phyloP scores from a whole-genome alignment of 2,888 invertebrate species.

The Anoplius nigerrimus region DNA sequence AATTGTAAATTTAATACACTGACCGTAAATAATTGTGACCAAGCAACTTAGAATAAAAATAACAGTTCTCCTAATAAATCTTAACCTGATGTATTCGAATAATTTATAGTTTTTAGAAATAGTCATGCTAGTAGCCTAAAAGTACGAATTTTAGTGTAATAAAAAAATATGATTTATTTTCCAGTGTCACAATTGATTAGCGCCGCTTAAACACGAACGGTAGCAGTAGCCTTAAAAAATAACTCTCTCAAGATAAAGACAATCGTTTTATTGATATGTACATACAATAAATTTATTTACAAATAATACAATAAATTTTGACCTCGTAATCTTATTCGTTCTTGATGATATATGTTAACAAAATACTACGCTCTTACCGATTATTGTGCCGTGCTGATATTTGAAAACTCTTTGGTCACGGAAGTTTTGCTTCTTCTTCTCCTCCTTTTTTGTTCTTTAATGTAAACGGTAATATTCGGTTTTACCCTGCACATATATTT shows the following conservation, averaged over 20 bases:
- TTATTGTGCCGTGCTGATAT: conserved; percentile 66
- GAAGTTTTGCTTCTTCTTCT: conserved; percentile 37
- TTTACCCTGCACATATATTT: conserved; percentile 63
- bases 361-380: conserved; percentile 67
- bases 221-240: neutral
- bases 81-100: too few relatives aligned
- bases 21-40: too few relatives aligned
- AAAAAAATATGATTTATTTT: too few relatives aligned
- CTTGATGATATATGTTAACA: conserved; percentile 62
- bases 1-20: too few relatives aligned
- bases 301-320: conserved; percentile 64
- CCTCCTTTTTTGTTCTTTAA: conserved; percentile 32
- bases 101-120: too few relatives aligned
- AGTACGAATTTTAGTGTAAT: too few relatives aligned
- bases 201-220: too few relatives aligned
- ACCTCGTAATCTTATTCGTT: conserved; percentile 54
- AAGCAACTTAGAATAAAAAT: too few relatives aligned
- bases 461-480: conserved; percentile 57
- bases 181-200: too few relatives aligned
- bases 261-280: conserved; percentile 73
- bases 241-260: conserved; percentile 54
- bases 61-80: too few relatives aligned
- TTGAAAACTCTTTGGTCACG: conserved; percentile 66
- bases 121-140: too few relatives aligned
- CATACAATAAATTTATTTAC: conserved; percentile 73